These are phyloP conservation scores for Rattus norvegicus DNA, from an alignment of 2,113 vertebrate genomes.

Conservation along the genomic window GRCr8 NC_086019.1:179333501-179334000, in stretches of 20 bases:
- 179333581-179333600: constrained; percentile 53
- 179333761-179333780: constrained; percentile 49
- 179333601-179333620: constrained; percentile 59
- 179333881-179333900: constrained; percentile 20
- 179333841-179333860: constrained; percentile 35
- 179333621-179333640: constrained; percentile 66
- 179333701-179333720: constrained; percentile 49
- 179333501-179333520: constrained; percentile 31
- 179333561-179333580: constrained; percentile 31
- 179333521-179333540: not conserved
- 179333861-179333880: constrained; percentile 38
- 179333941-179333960: constrained; percentile 52
- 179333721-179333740: not conserved
- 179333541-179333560: constrained; percentile 40
- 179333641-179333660: constrained; percentile 64
- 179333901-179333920: constrained; percentile 32
- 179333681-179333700: constrained; percentile 51
- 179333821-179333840: constrained; percentile 38
- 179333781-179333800: constrained; percentile 36
- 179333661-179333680: constrained; percentile 60
- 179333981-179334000: constrained; percentile 57
- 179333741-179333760: constrained; percentile 15
- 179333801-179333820: constrained; percentile 15
- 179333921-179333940: constrained; percentile 35
- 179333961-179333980: constrained; percentile 31